Evolutionary conservation across 2,888 invertebrate species (phyloP), one percentile per base, ranked within the genome.

Genomic region (Pteria penguin): DNA sequence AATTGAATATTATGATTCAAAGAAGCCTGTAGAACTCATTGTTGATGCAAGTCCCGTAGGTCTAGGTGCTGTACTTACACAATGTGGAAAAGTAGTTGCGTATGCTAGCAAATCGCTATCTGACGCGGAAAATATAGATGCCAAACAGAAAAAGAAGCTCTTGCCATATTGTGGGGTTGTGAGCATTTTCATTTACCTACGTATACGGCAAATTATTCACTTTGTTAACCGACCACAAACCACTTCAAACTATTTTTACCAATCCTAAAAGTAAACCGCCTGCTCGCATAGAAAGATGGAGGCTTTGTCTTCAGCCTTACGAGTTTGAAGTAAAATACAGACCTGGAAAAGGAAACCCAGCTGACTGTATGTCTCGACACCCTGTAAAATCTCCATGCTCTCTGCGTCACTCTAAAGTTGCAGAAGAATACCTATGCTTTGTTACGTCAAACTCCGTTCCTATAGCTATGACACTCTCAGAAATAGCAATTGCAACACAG

Each of bases 141-240:
- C 2, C 83, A 83, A 58, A 82, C 82, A 8, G 82, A 82, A 57
- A 60, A 79, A 5, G 85, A 84, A 57, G 60, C 79, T 58, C 73
- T 85, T 8, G 84, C 83, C 5, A 75, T 83, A 8, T 80, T 82
- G 3, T 86, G 79, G 84, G 67, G 72, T 5, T 78, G 75, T 45
- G 83, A 87, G 75, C 82, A 84, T 63, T 88, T 83, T 67, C 75
- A 82, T 27, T 22, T 82, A 45, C n/a, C 14, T 87, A 83, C 55
- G 58, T 87, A n/a, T 81, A 74, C 63, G 87, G 87, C 27, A 72
- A 33, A 31, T 45, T 36, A 26, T 84, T 88, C 72, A 78, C 55
- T 8, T 62, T 88, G 1, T 54, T 81, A 32, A 85, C 83, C 1
- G 87, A 86, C 65, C 88, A 88, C 78, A 82, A 84, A 67, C 86